These are phyloP conservation scores for Apis cerana DNA, from an alignment of 1,140 invertebrate genomes.

Conservation along the genomic window DNA sequence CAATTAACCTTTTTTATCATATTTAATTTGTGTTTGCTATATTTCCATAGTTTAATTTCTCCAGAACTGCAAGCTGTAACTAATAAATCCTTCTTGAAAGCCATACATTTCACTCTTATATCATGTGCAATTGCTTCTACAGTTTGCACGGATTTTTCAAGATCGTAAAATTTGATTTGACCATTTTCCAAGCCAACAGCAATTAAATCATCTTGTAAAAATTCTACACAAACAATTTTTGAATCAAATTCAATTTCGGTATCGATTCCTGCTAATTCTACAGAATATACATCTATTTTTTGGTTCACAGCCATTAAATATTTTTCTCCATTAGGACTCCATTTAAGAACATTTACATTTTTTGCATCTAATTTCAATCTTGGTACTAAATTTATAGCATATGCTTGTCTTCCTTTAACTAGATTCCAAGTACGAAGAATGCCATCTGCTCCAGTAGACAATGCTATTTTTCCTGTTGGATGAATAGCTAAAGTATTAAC, in stretches of 20 bases:
- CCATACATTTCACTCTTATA: constrained; percentile 86
- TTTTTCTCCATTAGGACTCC: constrained; percentile 86
- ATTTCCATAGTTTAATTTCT: constrained; percentile 89
- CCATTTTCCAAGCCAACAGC: constrained; percentile 88
- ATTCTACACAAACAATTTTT: constrained; percentile 85
- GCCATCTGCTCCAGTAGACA: constrained; percentile 92
- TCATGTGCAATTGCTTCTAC: constrained; percentile 83
- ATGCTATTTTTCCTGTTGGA: constrained; percentile 92
- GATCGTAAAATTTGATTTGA: constrained; percentile 84
- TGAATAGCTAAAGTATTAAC: constrained; percentile 90
- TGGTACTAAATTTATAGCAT: constrained; percentile 90
- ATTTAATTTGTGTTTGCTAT: constrained; percentile 78
- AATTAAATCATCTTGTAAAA: constrained; percentile 84
- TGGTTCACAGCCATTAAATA: constrained; percentile 88
- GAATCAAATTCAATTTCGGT: constrained; percentile 83
- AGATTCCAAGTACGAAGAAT: constrained; percentile 96
- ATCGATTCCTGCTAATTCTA: constrained; percentile 86
- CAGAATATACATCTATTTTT: constrained; percentile 88
- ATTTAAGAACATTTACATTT: constrained; percentile 82
- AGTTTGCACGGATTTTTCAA: constrained; percentile 79
- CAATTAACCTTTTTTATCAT: constrained; percentile 71
- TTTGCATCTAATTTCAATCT: constrained; percentile 82
- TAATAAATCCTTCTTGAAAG: constrained; percentile 80
- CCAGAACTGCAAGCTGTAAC: constrained; percentile 88
- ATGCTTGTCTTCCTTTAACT: constrained; percentile 93